Percentiles rank a stretch among this genome's conserved stretches.
phyloP scores from a whole-genome alignment of 2,113 vertebrate species.

The Epinephelus moara region DNA sequence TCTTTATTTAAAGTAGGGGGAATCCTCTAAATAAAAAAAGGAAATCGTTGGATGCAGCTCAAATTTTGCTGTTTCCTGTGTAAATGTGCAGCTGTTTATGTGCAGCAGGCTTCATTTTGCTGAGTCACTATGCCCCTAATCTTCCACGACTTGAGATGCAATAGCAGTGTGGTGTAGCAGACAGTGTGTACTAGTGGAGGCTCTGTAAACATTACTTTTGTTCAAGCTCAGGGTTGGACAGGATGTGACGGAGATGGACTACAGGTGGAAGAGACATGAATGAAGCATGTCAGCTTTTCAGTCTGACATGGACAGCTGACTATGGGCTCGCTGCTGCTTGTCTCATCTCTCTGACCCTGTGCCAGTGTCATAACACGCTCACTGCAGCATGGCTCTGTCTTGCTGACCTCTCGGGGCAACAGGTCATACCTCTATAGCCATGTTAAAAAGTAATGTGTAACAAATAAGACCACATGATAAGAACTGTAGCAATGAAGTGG shows the following conservation, averaged over 20 bases:
- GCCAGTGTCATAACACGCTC: background rate
- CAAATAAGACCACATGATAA: constrained; percentile 4
- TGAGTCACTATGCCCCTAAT: constrained; percentile 33
- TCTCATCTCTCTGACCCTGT: background rate
- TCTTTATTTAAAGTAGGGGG: background rate
- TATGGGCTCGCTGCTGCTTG: constrained; percentile 9
- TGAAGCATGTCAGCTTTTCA: constrained; percentile 54
- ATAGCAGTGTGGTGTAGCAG: background rate
- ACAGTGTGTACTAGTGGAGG: background rate
- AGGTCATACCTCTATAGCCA: background rate
- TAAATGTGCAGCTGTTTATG: background rate
- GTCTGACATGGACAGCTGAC: constrained; percentile 71
- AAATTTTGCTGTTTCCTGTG: background rate
- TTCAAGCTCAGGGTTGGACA: background rate
- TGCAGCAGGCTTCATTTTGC: constrained; percentile 3
- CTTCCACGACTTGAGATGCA: background rate
- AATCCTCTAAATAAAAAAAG: background rate
- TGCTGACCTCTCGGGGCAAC: constrained; percentile 15
- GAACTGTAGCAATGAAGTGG: background rate
- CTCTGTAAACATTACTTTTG: constrained; percentile 2
- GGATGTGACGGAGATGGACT: background rate
- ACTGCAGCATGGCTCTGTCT: background rate
- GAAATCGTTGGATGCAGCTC: background rate
- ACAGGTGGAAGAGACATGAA: constrained; percentile 70
- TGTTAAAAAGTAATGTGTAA: background rate